phyloP scores from a whole-genome alignment of 2,888 invertebrate genomes.

The Lathronympha strigana region DNA sequence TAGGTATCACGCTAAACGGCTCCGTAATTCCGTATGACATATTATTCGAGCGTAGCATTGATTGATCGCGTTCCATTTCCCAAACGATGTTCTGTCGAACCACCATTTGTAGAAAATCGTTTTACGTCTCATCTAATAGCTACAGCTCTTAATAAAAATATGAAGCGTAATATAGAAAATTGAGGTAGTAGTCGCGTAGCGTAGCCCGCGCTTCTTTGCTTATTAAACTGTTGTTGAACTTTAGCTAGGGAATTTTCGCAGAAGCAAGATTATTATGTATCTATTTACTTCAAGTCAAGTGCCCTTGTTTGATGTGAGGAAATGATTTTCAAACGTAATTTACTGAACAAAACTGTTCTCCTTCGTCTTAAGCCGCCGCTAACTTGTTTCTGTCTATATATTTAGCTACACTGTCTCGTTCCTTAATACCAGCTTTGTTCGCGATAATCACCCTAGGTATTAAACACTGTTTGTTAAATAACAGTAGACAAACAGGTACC shows the following conservation, averaged over 20 bases:
- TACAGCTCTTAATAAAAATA: conserved; percentile 22
- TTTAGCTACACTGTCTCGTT: neutral
- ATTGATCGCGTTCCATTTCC: conserved; percentile 59
- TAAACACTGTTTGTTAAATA: neutral
- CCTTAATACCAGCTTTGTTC: conserved; percentile 30
- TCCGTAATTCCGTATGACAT: conserved; percentile 50
- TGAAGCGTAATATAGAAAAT: conserved; percentile 21
- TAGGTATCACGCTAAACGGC: conserved; percentile 44
- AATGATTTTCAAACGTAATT: conserved; percentile 4
- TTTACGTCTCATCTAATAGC: conserved; percentile 33
- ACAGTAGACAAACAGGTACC: neutral
- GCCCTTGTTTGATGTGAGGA: conserved; percentile 10
- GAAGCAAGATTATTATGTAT: neutral
- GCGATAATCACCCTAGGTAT: conserved; percentile 21
- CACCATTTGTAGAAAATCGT: conserved; percentile 36
- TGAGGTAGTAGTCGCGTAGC: conserved; percentile 19
- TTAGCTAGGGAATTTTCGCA: conserved; percentile 10
- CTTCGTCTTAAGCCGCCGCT: conserved; percentile 16
- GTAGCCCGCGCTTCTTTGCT: conserved; percentile 26
- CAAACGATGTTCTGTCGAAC: conserved; percentile 50
- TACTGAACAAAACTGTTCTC: conserved; percentile 4
- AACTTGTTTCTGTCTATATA: neutral
- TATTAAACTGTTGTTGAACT: conserved; percentile 27
- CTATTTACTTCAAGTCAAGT: neutral
- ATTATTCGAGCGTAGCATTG: conserved; percentile 58